phyloP scores from a whole-genome alignment of 1,140 invertebrate genomes.

The Samia ricini region DNA sequence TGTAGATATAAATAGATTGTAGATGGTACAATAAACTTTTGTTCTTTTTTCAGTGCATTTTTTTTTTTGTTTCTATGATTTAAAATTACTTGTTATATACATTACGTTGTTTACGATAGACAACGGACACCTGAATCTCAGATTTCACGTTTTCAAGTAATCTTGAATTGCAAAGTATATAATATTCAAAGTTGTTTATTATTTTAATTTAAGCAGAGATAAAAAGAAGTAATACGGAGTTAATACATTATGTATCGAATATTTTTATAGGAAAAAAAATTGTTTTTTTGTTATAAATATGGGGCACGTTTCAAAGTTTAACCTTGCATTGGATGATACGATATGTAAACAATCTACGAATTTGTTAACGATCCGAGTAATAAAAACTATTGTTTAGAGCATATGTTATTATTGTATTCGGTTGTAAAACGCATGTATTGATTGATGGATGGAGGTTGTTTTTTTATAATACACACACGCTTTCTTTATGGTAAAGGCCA shows the following conservation, averaged over 20 bases:
- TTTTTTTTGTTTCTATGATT: too few relatives aligned
- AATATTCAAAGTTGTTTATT: background rate
- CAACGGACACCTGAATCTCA: background rate
- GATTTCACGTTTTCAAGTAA: background rate
- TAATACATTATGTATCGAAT: background rate
- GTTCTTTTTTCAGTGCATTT: too few relatives aligned
- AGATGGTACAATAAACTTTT: too few relatives aligned
- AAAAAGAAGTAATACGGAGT: background rate
- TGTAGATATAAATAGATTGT: too few relatives aligned
- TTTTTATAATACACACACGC: background rate
- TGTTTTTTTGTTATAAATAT: background rate
- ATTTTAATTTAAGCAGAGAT: background rate
- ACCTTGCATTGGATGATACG: background rate
- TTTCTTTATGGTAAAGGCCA: background rate
- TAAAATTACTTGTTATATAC: too few relatives aligned
- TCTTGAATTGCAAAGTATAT: background rate
- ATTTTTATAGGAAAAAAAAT: too few relatives aligned
- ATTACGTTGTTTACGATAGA: background rate
- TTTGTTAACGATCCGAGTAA: slow-evolving; percentile 33
- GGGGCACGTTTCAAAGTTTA: background rate
- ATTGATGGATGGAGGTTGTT: slow-evolving; percentile 9
- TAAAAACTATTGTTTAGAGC: slow-evolving; percentile 40
- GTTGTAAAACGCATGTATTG: slow-evolving; percentile 16
- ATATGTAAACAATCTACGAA: slow-evolving; percentile 38
- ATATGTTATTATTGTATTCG: slow-evolving; percentile 29